Conservation (phyloP, 2,888 invertebrate genomes). For the Drosophila nr. perissopoda region DNA sequence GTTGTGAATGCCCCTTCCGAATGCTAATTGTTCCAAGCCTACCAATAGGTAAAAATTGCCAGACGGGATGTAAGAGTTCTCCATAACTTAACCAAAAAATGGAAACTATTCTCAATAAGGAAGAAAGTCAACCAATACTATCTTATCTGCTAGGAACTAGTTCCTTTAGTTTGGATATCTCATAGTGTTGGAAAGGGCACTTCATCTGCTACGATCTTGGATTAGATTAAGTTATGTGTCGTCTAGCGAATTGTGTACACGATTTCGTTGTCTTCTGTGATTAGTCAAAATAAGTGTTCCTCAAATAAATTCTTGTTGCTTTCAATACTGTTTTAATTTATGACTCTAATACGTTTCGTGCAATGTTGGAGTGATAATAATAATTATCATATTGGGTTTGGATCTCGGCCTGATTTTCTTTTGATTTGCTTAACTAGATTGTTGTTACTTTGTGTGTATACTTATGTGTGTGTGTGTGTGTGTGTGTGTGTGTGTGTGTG, state of each 20-base stretch:
- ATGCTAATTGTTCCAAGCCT: slow-evolving; percentile 2
- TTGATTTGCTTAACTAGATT: slow-evolving; percentile 34
- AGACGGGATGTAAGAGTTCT: too few species aligned
- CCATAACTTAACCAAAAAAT: neutral
- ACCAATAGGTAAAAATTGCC: neutral
- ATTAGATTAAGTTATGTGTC: slow-evolving; percentile 24
- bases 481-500: slow-evolving; percentile 15
- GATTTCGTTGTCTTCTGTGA: slow-evolving; percentile 71
- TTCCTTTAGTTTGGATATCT: neutral
- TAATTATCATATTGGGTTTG: slow-evolving; percentile 15
- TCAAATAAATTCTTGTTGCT: slow-evolving; percentile 67
- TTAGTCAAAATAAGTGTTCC: slow-evolving; percentile 60
- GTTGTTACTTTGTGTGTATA: slow-evolving; percentile 9
- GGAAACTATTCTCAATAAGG: neutral
- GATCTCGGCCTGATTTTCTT: slow-evolving; percentile 36
- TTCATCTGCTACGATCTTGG: slow-evolving; percentile 18
- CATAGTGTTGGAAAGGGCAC: slow-evolving; percentile 39
- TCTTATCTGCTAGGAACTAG: slow-evolving; percentile 2
- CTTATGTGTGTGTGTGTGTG: slow-evolving; percentile 1
- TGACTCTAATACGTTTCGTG: slow-evolving; percentile 27
- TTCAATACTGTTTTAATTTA: slow-evolving; percentile 28
- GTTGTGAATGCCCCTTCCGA: slow-evolving; percentile 46
- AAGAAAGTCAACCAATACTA: neutral
- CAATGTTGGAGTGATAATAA: slow-evolving; percentile 36
- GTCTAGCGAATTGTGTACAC: slow-evolving; percentile 43